Evolutionary conservation across 1,140 invertebrate genomes (phyloP), one percentile per base, ranked within the genome.

Genomic region (Ooceraea biroi): DNA sequence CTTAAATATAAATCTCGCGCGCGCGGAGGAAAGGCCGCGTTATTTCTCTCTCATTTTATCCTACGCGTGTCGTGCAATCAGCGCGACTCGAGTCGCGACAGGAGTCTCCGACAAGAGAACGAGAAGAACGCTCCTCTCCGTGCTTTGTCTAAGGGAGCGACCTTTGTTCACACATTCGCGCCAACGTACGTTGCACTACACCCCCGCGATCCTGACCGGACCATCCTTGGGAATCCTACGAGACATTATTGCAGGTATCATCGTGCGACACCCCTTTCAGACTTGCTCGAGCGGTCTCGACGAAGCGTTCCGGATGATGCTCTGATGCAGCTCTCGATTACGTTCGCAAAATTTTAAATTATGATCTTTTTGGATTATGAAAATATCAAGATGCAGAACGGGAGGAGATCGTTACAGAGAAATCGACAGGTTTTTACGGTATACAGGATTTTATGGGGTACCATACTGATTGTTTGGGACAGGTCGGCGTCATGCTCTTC

Each of bases 1-100:
- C 65, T 71, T 72, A 87, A 89, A 85, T 85, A 83, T 83, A 80
- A 89, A 87, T 88, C 48, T 73, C 50, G 69, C 50, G 46, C 19
- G 55, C 30, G 17, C n/a, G n/a, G n/a, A n/a, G n/a, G n/a, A n/a
- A n/a, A n/a, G 36, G 12, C 46, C 46, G 17, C 66, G 69, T 76
- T 36, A 7, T 36, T 2, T n/a, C n/a, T 82, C 14, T 52, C 46
- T 74, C 22, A 46, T 27, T 36, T 36, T 7, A 36, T 36, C 7
- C 27, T 44, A 44, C 25, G 72, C 41, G 12, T 60, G 57, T 44
- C 68, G 27, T 36, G 27, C 30, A 72, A 72, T 72, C 69, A 36
- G 46, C 19, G 65, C 36, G 48, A 30, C 30, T 1, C 36, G 36
- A 36, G 69, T 55, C 68, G 30, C 71, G 36, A 60, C 55, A 36